phyloP scores from a whole-genome alignment of 2,113 vertebrate genomes.

The Neogale vison region DNA sequence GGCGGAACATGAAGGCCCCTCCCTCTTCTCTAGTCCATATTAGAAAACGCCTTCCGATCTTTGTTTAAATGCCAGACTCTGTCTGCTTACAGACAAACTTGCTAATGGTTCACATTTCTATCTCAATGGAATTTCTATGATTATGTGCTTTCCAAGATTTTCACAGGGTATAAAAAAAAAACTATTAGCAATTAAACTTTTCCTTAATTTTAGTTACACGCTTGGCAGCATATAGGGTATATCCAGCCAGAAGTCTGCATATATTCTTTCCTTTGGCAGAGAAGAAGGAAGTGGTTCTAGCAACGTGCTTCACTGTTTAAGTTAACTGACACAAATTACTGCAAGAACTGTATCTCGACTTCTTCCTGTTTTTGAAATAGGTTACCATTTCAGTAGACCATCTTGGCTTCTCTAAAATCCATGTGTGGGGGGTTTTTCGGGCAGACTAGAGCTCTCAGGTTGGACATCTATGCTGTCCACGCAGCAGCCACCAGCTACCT shows the following conservation, averaged over 20 bases:
- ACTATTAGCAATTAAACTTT: slow-evolving; percentile 41
- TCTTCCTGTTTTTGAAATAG: neutral
- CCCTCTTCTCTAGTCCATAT: rapidly evolving
- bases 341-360: neutral
- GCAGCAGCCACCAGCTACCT: neutral
- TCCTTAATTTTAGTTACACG: slow-evolving; percentile 45
- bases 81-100: neutral
- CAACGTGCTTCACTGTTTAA: neutral
- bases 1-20: no score
- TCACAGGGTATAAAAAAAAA: neutral
- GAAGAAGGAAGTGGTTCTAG: neutral
- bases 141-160: slow-evolving; percentile 60
- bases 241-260: neutral
- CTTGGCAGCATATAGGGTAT: slow-evolving; percentile 9
- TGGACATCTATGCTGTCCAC: rapidly evolving
- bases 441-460: neutral
- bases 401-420: rapidly evolving
- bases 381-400: neutral
- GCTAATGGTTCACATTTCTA: neutral
- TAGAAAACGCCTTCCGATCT: rapidly evolving
- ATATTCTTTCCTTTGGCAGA: neutral
- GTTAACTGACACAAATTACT: neutral
- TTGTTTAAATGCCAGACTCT: neutral
- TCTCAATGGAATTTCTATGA: neutral
- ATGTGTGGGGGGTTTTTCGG: rapidly evolving